Base-by-base conservation (phyloP, 1,140 invertebrate species). In the Chymomyza costata region DNA sequence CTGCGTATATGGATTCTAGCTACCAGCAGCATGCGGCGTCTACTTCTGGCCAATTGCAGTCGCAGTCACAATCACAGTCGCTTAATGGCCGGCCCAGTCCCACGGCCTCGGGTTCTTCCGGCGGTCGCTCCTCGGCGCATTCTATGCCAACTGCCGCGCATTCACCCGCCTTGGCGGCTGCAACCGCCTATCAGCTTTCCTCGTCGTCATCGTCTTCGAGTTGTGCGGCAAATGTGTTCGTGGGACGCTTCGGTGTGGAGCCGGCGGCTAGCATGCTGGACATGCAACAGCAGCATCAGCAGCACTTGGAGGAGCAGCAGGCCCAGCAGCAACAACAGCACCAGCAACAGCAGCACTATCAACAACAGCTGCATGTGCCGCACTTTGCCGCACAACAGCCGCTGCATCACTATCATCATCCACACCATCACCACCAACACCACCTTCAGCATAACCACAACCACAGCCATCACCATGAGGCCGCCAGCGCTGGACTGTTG, bases 101-200 rank as follows among this genome's bases (percentile, higher is more conserved):
- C 25, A 84, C 82, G 39, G 82, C 82, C 38, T 83, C 81, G 32
- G 81, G 69, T 15, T 73, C 74, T 35, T 76, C 69, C 39, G 78
- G 71, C 41, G 74, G 80, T 39, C 81, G 82, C 63, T 83, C 82
- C 57, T 84, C 82, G 56, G 74, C 76, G 59, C 82, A 84, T 54
- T 84, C 82, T 13, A 74, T 65, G 34, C 69, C 74, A 15, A 68
- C 53, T 21, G 71, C 66, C 46, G 66, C 82, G 61, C 82, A 84
- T 69, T 84, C 82, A 64, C 82, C 82, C 47, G 76, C 82, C 71
- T 76, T 76, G 70, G 71, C 69, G 57, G 69, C 34, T 54, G 43
- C 64, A 57, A 69, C 51, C 61, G 71, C 71, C 51, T 71, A 63
- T 43, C 78, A 82, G 52, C 57, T 69, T 51, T 55, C 62, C n/a